Conservation (phyloP, 2,113 vertebrate genomes). For the Colaptes auratus region DNA sequence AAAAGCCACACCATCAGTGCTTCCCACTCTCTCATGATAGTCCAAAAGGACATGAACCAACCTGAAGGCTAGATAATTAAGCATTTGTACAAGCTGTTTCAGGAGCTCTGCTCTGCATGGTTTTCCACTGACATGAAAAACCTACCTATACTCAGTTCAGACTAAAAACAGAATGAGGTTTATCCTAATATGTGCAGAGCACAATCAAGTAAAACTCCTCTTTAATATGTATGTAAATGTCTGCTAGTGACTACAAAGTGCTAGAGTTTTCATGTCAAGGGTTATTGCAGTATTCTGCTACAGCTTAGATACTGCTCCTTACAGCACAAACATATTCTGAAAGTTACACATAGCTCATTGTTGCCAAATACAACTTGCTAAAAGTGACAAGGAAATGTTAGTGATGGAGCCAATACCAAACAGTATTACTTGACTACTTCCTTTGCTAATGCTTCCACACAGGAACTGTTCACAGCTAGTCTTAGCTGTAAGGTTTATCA, state of each 20-base stretch:
- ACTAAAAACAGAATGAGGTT: not conserved
- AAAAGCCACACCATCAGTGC: not conserved
- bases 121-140: not conserved
- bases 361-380: not conserved
- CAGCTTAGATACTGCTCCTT: not conserved
- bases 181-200: not conserved
- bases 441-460: not conserved
- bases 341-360: not conserved
- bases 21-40: not conserved
- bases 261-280: not conserved
- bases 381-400: not conserved
- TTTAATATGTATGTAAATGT: not conserved
- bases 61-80: constrained; percentile 7
- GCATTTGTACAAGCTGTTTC: constrained; percentile 3
- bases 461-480: not conserved
- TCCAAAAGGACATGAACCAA: constrained; percentile 19
- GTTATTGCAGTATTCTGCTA: not conserved
- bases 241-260: not conserved
- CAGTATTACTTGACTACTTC: not conserved
- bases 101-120: not conserved
- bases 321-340: not conserved
- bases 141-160: not conserved
- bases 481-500: not conserved
- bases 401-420: not conserved
- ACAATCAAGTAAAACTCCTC: not conserved